phyloP scores from a whole-genome alignment of 92 coral and sea anemone genomes.

The Montipora capitata region DNA sequence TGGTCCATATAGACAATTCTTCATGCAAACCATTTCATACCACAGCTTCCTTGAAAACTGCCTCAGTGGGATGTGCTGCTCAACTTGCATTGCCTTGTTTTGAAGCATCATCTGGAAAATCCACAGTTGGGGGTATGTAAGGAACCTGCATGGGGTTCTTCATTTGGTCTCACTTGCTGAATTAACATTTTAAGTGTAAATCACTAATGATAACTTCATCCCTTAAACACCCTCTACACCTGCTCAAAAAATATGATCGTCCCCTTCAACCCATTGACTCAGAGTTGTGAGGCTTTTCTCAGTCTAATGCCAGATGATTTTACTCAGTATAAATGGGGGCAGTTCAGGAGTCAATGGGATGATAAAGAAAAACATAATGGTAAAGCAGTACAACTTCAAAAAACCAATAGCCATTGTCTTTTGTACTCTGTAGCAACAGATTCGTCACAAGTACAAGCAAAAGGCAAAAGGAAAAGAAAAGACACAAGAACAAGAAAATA shows the following conservation, averaged over 20 bases:
- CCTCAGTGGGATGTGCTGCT: background rate
- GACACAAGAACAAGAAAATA: background rate
- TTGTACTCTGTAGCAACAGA: background rate
- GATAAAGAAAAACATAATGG: too few species aligned
- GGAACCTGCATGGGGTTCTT: background rate
- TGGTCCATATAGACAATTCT: background rate
- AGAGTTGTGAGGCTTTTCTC: too few species aligned
- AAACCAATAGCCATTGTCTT: background rate
- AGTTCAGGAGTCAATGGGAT: background rate
- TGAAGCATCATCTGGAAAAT: background rate
- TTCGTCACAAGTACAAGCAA: background rate
- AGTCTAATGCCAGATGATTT: too few species aligned
- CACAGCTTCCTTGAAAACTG: background rate
- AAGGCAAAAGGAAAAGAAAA: slow-evolving; percentile 2
- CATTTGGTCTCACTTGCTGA: background rate
- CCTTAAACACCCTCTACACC: background rate
- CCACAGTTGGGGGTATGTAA: background rate
- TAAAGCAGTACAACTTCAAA: background rate
- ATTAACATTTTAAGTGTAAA: background rate
- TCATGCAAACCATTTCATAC: background rate
- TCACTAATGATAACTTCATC: background rate
- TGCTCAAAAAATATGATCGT: too few species aligned
- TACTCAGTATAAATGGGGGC: background rate
- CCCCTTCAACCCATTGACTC: too few species aligned
- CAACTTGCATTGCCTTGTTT: background rate